These are phyloP conservation scores for Trematocara marginatum DNA, from an alignment of 2,113 vertebrate genomes.

Conservation along the genomic window DNA sequence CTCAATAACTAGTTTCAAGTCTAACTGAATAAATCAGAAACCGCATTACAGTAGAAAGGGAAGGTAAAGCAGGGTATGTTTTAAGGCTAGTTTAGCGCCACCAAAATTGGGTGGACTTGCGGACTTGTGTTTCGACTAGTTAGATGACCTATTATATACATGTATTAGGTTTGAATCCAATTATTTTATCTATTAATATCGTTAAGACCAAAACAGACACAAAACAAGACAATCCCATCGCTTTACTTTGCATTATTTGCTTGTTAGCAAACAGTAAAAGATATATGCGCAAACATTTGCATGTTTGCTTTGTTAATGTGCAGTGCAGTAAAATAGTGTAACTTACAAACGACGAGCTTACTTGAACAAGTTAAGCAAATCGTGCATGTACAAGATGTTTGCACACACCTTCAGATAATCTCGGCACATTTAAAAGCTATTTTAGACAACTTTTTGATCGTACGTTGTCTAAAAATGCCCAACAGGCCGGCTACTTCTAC, in stretches of 20 bases:
- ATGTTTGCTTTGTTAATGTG: neutral
- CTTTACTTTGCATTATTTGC: accelerated
- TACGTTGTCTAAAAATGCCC: too few relatives aligned
- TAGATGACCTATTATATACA: neutral
- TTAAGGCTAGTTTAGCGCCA: neutral
- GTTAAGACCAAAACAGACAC: neutral
- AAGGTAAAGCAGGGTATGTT: neutral
- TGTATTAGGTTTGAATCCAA: neutral
- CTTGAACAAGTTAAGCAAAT: neutral
- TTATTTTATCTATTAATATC: neutral
- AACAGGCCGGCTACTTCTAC: too few relatives aligned
- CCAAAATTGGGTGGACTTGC: neutral
- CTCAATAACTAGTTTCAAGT: neutral
- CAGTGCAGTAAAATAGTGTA: neutral
- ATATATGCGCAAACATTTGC: neutral
- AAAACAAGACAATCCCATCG: neutral
- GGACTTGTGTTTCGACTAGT: neutral
- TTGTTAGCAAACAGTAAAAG: neutral
- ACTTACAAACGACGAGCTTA: neutral
- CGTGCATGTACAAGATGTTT: neutral
- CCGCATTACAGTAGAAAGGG: neutral
- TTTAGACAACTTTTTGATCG: too few relatives aligned
- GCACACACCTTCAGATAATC: neutral
- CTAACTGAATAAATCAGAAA: neutral
- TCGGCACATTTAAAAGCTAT: neutral